A percentile compares a stretch with the other conserved stretches of the same genome.
Conservation (phyloP, 2,797 vertebrate species). For the Triplophysa bombifrons region DNA sequence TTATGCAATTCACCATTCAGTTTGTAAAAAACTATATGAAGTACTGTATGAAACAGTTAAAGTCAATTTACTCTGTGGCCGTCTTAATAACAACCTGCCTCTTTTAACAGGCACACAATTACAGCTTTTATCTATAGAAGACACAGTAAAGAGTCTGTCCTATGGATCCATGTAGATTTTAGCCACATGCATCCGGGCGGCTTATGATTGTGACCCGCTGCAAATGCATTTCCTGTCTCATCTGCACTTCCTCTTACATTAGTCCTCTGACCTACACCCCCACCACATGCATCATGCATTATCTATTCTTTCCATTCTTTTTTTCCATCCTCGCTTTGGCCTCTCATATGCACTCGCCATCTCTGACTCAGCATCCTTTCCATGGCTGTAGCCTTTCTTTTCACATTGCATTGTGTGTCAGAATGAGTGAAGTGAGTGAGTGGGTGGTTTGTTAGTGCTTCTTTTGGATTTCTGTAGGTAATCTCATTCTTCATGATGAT, state of each 20-base stretch:
- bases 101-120: neutral
- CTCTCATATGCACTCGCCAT: constrained; percentile 11
- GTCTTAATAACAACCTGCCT: neutral
- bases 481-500: constrained; percentile 1
- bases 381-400: constrained; percentile 13
- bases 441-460: neutral
- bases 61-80: neutral
- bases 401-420: constrained; percentile 2
- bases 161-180: neutral
- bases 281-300: constrained; percentile 12
- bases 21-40: too few relatives aligned
- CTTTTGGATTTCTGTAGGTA: neutral
- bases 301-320: constrained; percentile 27
- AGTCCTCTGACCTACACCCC: constrained; percentile 37
- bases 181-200: neutral
- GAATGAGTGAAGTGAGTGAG: neutral
- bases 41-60: neutral
- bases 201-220: constrained; percentile 1
- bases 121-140: neutral
- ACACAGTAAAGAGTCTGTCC: neutral
- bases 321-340: constrained; percentile 13
- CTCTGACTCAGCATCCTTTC: constrained; percentile 25
- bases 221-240: constrained; percentile 26
- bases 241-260: constrained; percentile 44
- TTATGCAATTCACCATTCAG: too few relatives aligned